Base-by-base conservation (phyloP, 2,888 invertebrate species). In the Antitype chi region DNA sequence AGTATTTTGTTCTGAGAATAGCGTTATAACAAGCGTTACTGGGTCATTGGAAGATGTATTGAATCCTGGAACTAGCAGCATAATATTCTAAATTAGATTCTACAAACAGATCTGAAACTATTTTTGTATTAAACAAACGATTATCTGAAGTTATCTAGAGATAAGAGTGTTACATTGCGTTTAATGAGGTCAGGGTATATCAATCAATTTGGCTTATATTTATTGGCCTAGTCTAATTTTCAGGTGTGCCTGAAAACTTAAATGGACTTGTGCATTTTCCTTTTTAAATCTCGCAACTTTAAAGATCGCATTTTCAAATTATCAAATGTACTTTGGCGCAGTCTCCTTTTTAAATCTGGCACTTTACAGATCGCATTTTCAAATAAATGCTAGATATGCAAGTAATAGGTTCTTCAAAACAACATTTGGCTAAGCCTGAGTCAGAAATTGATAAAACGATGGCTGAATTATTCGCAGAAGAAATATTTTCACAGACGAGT, bases 11-110 rank as follows among this genome's bases (percentile, higher is more conserved):
- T 81, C 85, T 13, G 15, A 57, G 67, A 83, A 82, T 76, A 76
- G 17, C 23, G 23, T 25, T 68, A 57, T 53, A 70, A 67, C 66
- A 55, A 76, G 70, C 55, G 0, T 73, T 73, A 68, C 49, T 85
- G 55, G 82, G 85, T 76, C 85, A 85, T 28, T 38, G 43, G n/a
- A 32, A 62, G 63, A 68, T 63, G 28, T 57, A 70, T 75, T 62
- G 67, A 82, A 76, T 83, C 82, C 85, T 76, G 76, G 63, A 81
- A 83, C 49, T 28, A n/a, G n/a, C 53, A 23, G 43, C 43, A 38
- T 59, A 55, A 70, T 59, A 53, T 23, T 38, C 67, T 63, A 74
- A 71, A 76, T 70, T 81, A n/a, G 67, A 62, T 13, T 64, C 55
- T 53, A 49, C 20, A 68, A 63, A 52, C 63, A 64, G 75, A 64